phyloP scores from a whole-genome alignment of 2,888 invertebrate genomes.

The Candidula unifasciata region DNA sequence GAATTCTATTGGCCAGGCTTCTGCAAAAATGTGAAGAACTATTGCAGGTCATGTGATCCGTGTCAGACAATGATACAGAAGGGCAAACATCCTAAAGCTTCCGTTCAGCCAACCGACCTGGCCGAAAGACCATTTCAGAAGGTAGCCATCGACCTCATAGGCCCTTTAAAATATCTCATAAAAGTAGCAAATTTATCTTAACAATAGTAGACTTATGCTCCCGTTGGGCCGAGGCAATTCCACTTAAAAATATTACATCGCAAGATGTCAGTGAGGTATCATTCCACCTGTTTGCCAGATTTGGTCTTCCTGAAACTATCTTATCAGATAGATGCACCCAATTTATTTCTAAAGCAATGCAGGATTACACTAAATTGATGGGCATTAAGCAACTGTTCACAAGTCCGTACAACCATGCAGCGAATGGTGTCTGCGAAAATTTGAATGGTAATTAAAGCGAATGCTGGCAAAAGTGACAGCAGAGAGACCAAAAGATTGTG shows the following conservation, averaged over 20 bases:
- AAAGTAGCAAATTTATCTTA: constrained; percentile 57
- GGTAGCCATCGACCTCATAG: constrained; percentile 56
- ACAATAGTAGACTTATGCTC: constrained; percentile 58
- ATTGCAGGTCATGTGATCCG: too few species aligned
- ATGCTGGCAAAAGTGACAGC: constrained; percentile 57
- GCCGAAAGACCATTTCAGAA: constrained; percentile 53
- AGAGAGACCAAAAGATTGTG: constrained; percentile 59
- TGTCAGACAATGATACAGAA: too few species aligned
- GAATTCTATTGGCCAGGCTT: too few species aligned
- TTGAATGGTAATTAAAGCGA: constrained; percentile 57
- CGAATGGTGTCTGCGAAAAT: constrained; percentile 55
- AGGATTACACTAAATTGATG: constrained; percentile 50
- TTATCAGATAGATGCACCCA: constrained; percentile 59
- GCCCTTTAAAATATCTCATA: constrained; percentile 55
- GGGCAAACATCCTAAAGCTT: too few species aligned
- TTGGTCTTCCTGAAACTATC: constrained; percentile 57
- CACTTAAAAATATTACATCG: constrained; percentile 55
- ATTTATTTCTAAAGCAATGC: constrained; percentile 57
- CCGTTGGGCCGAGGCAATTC: constrained; percentile 58
- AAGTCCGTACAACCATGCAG: constrained; percentile 55
- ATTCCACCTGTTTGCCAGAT: constrained; percentile 53
- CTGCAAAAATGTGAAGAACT: too few species aligned
- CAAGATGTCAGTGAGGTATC: constrained; percentile 59
- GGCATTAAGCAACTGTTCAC: too few species aligned
- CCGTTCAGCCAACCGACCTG: too few species aligned